These are phyloP conservation scores for Urocyon cinereoargenteus DNA, from an alignment of 2,797 vertebrate genomes.

Conservation along the genomic window DNA sequence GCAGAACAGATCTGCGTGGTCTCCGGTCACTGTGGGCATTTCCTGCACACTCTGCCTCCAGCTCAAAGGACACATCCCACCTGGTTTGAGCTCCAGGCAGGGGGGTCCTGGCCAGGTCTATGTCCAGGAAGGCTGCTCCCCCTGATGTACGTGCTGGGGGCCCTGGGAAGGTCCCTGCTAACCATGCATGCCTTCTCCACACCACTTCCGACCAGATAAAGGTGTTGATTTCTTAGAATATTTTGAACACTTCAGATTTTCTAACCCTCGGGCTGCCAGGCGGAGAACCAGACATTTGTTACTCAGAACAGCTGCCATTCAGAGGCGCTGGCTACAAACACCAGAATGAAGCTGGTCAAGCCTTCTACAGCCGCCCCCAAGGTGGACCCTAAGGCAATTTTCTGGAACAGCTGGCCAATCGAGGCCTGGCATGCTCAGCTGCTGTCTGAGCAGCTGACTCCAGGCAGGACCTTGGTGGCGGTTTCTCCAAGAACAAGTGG, in stretches of 20 bases:
- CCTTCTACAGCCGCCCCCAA: background rate
- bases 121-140: background rate
- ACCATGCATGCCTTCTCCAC: background rate
- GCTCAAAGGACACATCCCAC: background rate
- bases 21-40: background rate
- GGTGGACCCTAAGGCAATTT: background rate
- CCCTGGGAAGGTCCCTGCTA: background rate
- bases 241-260: background rate
- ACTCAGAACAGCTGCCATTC: conserved; percentile 65
- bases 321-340: background rate
- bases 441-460: conserved; percentile 79
- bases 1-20: background rate
- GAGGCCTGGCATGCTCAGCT: conserved; percentile 74
- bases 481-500: background rate
- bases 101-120: background rate
- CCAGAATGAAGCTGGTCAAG: background rate
- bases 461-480: background rate
- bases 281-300: conserved; percentile 60
- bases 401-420: conserved; percentile 77
- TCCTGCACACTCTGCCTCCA: background rate
- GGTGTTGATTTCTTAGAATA: background rate
- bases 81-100: background rate
- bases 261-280: background rate
- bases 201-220: background rate
- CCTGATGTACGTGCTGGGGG: fast-evolving